A percentile compares a stretch with the other conserved stretches of the same genome.
phyloP scores from a whole-genome alignment of 2,888 invertebrate species.

The Petrophora chlorosata region DNA sequence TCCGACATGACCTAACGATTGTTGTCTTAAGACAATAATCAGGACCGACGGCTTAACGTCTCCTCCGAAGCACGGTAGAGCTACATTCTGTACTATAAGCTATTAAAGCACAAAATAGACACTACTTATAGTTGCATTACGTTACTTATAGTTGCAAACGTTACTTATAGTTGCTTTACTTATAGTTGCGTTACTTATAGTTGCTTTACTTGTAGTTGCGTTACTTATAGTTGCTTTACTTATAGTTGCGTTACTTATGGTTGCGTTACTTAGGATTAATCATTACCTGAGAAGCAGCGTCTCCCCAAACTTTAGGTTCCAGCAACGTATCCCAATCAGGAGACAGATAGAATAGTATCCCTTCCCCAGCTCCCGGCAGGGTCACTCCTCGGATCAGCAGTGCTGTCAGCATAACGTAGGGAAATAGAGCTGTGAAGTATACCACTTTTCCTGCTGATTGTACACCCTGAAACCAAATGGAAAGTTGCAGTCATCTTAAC shows the following conservation, averaged over 20 bases:
- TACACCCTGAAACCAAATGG: conserved; percentile 83
- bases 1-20: too few species aligned
- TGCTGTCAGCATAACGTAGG: conserved; percentile 87
- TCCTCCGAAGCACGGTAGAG: too few species aligned
- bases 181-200: too few species aligned
- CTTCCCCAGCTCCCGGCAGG: conserved; percentile 87
- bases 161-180: too few species aligned
- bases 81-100: too few species aligned
- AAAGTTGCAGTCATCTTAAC: background rate
- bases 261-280: background rate
- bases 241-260: background rate
- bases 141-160: too few species aligned
- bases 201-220: too few species aligned
- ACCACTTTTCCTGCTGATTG: conserved; percentile 95
- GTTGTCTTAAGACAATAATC: too few species aligned
- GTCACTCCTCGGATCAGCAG: conserved; percentile 86
- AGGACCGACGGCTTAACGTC: too few species aligned
- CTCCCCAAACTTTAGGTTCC: conserved; percentile 89
- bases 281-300: conserved; percentile 88
- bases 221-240: too few species aligned
- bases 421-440: conserved; percentile 89
- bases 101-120: too few species aligned
- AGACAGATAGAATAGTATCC: conserved; percentile 88
- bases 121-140: too few species aligned
- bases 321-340: conserved; percentile 88